Base-by-base conservation (phyloP, 1,140 invertebrate genomes). In the Scaptodrosophila lebanonensis region DNA sequence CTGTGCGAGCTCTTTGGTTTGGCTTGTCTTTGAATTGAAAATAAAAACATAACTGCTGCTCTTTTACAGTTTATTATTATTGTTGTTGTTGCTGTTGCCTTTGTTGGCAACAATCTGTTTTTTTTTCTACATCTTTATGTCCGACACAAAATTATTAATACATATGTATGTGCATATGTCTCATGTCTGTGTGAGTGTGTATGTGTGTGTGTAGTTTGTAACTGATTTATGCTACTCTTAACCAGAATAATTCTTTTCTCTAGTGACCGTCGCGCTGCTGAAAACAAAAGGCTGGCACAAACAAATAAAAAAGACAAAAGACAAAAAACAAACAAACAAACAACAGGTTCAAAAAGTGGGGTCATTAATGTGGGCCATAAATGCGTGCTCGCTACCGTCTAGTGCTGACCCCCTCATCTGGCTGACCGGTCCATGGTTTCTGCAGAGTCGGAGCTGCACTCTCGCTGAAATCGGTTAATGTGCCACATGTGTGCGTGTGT, bases 1-100 rank as follows among this genome's bases (percentile, higher is more conserved):
- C 22, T 25, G 22, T 25, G 22, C 22, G 3, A 4, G 22, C 22
- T 3, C 22, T 25, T 25, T 25, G 22, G 3, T n/a, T n/a, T 4
- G 22, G 22, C 22, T 8, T 3, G 3, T 25, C 22, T 25, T 44
- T 66, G 63, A 66, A 66, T 66, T 66, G 45, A 66, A 58, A 66
- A 66, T 58, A 66, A 66, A 66, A 66, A 66, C 63, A 66, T 66
- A 66, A 66, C 63, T 66, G 63, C 52, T 39, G 39, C 15, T 36
- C 38, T 38, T 56, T 35, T 35, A 44, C 53, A n/a, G 62, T 61
- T 60, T 69, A 47, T 69, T 63, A 52, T 69, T 60, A 7, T 44
- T 27, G 39, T 62, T 52, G 42, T 16, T 57, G 25, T 29, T 50
- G 36, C 13, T 39, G 67, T 72, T 77, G 33, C 38, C 48, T 50